Conservation (phyloP, 2,113 vertebrate genomes). For the Mirounga angustirostris region DNA sequence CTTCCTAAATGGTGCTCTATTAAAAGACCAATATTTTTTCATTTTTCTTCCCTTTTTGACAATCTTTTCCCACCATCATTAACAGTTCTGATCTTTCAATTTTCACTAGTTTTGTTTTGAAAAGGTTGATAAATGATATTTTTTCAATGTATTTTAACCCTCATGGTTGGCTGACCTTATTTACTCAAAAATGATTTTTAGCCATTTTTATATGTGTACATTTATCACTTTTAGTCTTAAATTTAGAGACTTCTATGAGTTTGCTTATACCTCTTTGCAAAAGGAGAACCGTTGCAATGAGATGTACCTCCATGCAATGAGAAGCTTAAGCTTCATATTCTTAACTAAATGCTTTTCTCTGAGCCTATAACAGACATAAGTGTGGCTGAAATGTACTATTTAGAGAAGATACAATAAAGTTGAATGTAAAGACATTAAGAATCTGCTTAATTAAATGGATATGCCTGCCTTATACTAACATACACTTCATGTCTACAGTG, state of each 20-base stretch:
- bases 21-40: not conserved
- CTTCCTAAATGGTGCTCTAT: not conserved
- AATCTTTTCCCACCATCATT: not conserved
- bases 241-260: conserved; percentile 21
- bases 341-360: conserved; percentile 9
- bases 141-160: not conserved
- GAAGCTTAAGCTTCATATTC: conserved; percentile 19
- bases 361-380: not conserved
- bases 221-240: not conserved
- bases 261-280: not conserved
- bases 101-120: conserved; percentile 19
- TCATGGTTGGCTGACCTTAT: not conserved
- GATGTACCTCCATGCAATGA: not conserved
- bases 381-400: conserved; percentile 2
- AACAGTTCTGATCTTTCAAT: not conserved
- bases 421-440: not conserved
- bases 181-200: conserved; percentile 4
- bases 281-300: not conserved
- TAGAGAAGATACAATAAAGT: not conserved
- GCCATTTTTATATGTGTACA: not conserved
- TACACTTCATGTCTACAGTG: not conserved
- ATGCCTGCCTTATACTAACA: not conserved
- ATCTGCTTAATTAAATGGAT: conserved; percentile 32
- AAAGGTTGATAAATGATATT: not conserved
- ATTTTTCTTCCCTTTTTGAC: not conserved